These are phyloP conservation scores for Acronicta aceris DNA, from an alignment of 2,888 invertebrate genomes.

Conservation along the genomic window DNA sequence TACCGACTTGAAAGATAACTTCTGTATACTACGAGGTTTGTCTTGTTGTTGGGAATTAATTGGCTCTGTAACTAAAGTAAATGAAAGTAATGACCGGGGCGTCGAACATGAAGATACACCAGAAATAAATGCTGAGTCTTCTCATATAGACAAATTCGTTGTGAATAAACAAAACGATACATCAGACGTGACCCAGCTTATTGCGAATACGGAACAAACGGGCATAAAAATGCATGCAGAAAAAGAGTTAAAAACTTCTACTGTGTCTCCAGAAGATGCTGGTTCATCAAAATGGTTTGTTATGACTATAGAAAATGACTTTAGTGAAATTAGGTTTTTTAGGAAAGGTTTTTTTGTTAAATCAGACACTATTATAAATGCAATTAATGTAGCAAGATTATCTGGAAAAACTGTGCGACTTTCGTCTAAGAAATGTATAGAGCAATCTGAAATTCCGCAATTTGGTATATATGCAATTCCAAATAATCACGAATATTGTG, in stretches of 20 bases:
- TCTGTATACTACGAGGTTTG: conserved; percentile 82
- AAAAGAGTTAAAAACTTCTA: not conserved
- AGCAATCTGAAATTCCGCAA: conserved; percentile 64
- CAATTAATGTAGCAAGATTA: conserved; percentile 82
- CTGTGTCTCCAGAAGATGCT: conserved; percentile 31
- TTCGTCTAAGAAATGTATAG: conserved; percentile 72
- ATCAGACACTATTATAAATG: conserved; percentile 83
- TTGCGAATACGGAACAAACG: not conserved
- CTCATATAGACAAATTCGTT: conserved; percentile 18
- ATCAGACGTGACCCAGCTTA: not conserved
- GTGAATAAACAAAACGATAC: conserved; percentile 7
- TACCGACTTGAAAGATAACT: conserved; percentile 72
- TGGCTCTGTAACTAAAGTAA: conserved; percentile 76
- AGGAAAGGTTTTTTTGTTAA: conserved; percentile 87
- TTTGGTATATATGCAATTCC: conserved; percentile 85
- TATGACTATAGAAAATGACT: conserved; percentile 87
- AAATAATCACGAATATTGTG: conserved; percentile 70
- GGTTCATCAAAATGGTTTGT: conserved; percentile 87
- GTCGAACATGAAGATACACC: conserved; percentile 15
- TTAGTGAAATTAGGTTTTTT: conserved; percentile 85
- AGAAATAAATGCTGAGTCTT: conserved; percentile 22
- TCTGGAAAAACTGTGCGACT: conserved; percentile 85
- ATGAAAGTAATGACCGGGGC: conserved; percentile 27
- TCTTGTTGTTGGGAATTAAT: conserved; percentile 81
- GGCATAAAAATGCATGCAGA: not conserved